These are phyloP conservation scores for Sebastes kiyomatsui DNA, from an alignment of 2,797 vertebrate species.

Conservation along the genomic window DNA sequence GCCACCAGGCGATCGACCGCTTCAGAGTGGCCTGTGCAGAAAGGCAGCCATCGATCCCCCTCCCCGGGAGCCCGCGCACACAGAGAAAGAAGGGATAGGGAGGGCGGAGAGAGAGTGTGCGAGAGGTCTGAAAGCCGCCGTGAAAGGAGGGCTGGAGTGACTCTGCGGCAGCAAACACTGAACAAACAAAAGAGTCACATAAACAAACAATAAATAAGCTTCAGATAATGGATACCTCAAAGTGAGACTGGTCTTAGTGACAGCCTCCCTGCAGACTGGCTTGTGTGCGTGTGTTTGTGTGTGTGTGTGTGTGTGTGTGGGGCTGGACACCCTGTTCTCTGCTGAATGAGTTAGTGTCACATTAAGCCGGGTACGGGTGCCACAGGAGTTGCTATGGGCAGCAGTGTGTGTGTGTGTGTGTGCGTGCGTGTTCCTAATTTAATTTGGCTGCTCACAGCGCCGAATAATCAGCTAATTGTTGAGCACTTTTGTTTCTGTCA, in stretches of 20 bases:
- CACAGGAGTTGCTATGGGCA: constrained; percentile 79
- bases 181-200: constrained; percentile 78
- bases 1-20: constrained; percentile 82
- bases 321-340: constrained; percentile 72
- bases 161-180: constrained; percentile 66
- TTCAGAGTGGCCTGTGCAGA: constrained; percentile 84
- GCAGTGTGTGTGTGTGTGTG: constrained; percentile 28
- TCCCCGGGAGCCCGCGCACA: constrained; percentile 68
- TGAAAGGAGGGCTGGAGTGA: constrained; percentile 73
- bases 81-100: constrained; percentile 69
- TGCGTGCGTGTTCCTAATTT: constrained; percentile 69
- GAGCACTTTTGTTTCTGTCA: constrained; percentile 77
- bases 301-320: neutral
- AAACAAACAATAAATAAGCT: constrained; percentile 82
- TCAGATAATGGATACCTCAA: constrained; percentile 76
- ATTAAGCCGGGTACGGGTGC: constrained; percentile 74
- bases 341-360: constrained; percentile 81
- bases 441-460: constrained; percentile 78
- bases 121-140: constrained; percentile 70
- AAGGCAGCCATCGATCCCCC: constrained; percentile 84
- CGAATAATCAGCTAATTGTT: constrained; percentile 82
- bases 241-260: constrained; percentile 68
- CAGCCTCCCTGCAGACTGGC: constrained; percentile 64
- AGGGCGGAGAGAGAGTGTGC: constrained; percentile 57
- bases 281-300: neutral